A percentile compares a stretch with the other conserved stretches of the same genome.
Conservation (phyloP, 2,113 vertebrate genomes). For the Cepphus grylle region DNA sequence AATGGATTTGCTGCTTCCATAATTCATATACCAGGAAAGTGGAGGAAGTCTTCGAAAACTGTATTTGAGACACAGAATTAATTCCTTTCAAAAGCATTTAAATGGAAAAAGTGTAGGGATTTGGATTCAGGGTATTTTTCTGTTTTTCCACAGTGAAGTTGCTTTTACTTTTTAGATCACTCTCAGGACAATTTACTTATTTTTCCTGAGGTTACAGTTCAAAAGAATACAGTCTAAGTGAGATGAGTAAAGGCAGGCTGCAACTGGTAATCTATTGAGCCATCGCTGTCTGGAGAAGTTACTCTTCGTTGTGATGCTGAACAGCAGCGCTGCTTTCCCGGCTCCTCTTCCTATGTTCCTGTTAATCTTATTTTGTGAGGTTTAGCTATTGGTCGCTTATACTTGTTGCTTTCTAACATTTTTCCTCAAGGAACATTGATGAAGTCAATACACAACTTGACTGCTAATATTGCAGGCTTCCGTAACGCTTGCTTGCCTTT, state of each 20-base stretch:
- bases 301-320: constrained; percentile 61
- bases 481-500: not conserved
- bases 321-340: not conserved
- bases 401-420: constrained; percentile 2
- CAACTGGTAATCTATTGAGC: constrained; percentile 44
- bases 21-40: not conserved
- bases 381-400: constrained; percentile 19
- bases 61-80: not conserved
- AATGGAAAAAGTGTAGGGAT: not conserved
- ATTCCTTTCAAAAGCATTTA: not conserved
- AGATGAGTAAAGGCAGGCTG: constrained; percentile 58
- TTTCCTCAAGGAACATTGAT: not conserved
- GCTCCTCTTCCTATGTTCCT: not conserved
- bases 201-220: constrained; percentile 50
- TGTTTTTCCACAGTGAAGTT: not conserved
- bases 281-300: constrained; percentile 24
- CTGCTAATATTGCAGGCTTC: not conserved
- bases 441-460: not conserved
- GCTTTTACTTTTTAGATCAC: constrained; percentile 40
- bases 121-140: not conserved
- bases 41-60: not conserved
- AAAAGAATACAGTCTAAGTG: constrained; percentile 1
- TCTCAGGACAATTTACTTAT: constrained; percentile 24
- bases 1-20: not conserved
- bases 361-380: not conserved